Evolutionary conservation across 1,140 invertebrate genomes (phyloP).

Genomic region (Trichonephila clavipes): DNA sequence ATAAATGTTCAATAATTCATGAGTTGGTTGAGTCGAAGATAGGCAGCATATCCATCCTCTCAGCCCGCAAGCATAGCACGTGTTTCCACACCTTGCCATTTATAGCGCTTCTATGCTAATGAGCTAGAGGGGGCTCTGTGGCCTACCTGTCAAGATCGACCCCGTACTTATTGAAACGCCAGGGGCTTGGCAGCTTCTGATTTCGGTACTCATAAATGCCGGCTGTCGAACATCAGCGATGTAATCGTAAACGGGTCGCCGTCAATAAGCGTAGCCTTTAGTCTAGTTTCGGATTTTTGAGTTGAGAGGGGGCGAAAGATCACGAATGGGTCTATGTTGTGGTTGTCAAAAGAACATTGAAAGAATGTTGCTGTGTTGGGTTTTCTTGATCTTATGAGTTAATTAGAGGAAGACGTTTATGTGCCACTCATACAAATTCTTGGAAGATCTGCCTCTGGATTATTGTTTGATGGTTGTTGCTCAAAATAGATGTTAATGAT

Average conservation of each 20-base stretch:
- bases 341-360: background rate
- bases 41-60: background rate
- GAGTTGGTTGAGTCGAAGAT: background rate
- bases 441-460: no score
- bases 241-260: conserved; percentile 41
- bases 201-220: conserved; percentile 29
- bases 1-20: conserved; percentile 49
- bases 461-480: no score
- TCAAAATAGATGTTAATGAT: no score
- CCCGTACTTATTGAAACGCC: conserved; percentile 9
- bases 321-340: no score
- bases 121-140: conserved; percentile 13
- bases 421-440: no score
- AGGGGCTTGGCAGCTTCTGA: conserved; percentile 19
- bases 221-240: conserved; percentile 46
- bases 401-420: no score
- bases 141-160: conserved; percentile 40
- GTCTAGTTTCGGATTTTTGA: conserved; percentile 3
- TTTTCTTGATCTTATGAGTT: background rate
- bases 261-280: conserved; percentile 15
- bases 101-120: background rate
- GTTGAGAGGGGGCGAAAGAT: conserved; percentile 10
- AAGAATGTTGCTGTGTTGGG: background rate
- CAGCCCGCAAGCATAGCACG: conserved; percentile 37
- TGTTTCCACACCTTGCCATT: conserved; percentile 56